phyloP scores from a whole-genome alignment of 2,113 vertebrate species.

The Otolemur garnettii region DNA sequence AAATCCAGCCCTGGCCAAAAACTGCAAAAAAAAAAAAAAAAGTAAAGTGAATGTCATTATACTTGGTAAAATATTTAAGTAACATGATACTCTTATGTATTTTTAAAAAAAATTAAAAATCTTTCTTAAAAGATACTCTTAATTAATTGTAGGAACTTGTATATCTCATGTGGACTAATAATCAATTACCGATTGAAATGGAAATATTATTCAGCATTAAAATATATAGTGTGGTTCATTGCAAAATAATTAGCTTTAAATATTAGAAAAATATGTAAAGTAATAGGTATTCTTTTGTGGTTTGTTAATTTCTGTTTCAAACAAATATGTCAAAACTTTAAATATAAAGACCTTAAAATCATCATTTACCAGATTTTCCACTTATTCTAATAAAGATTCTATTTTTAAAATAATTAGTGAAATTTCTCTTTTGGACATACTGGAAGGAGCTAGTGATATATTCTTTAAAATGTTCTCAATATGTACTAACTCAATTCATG shows the following conservation, averaged over 20 bases:
- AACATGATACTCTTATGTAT: background rate
- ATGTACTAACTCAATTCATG: background rate
- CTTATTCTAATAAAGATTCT: background rate
- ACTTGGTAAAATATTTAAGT: slow-evolving; percentile 7
- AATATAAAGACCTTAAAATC: background rate
- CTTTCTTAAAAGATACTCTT: background rate
- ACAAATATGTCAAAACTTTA: background rate
- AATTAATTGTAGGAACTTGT: background rate
- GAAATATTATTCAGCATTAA: slow-evolving; percentile 19
- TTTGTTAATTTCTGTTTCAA: background rate
- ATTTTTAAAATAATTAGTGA: slow-evolving; percentile 7
- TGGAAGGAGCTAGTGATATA: background rate
- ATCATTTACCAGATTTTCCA: background rate
- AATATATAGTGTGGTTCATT: background rate
- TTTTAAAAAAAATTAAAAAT: background rate
- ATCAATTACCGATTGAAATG: slow-evolving; percentile 11
- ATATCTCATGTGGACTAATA: background rate
- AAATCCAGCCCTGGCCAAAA: too few relatives aligned
- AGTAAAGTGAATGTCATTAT: background rate
- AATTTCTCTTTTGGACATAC: background rate
- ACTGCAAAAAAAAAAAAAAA: too few relatives aligned
- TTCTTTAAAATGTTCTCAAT: background rate
- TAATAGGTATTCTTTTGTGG: background rate
- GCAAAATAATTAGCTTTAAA: background rate
- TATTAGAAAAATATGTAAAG: background rate